phyloP scores from a whole-genome alignment of 2,888 invertebrate genomes.

The Disparrhopalites patrizii region DNA sequence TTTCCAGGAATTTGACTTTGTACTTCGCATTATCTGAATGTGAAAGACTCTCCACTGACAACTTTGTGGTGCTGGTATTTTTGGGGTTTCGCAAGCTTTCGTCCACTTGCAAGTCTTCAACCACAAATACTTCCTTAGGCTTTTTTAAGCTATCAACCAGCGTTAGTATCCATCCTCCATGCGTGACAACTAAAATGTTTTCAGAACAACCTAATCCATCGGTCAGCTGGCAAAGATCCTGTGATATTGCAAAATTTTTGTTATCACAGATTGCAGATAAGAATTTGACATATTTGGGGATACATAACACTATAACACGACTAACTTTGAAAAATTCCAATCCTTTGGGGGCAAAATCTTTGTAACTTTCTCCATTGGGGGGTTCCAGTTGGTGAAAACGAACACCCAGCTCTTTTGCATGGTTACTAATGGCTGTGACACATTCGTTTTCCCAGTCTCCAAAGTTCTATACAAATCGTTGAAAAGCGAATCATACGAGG shows the following conservation, averaged over 20 bases:
- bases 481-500: too few relatives aligned
- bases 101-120: slow-evolving; percentile 31
- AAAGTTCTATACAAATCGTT: slow-evolving; percentile 21
- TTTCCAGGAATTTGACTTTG: slow-evolving; percentile 14
- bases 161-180: slow-evolving; percentile 43
- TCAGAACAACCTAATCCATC: slow-evolving; percentile 28
- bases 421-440: slow-evolving; percentile 7
- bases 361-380: slow-evolving; percentile 13
- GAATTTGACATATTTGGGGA: not conserved
- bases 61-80: slow-evolving; percentile 35
- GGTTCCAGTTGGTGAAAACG: slow-evolving; percentile 16
- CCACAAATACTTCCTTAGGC: slow-evolving; percentile 19
- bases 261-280: not conserved
- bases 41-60: slow-evolving; percentile 29
- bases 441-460: slow-evolving; percentile 28
- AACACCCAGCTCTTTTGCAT: slow-evolving; percentile 12
- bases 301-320: not conserved
- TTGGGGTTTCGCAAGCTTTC: slow-evolving; percentile 26
- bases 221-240: slow-evolving; percentile 37
- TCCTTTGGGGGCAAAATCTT: slow-evolving; percentile 16
- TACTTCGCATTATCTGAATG: not conserved
- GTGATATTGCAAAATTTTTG: not conserved
- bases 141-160: slow-evolving; percentile 36
- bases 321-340: slow-evolving; percentile 21
- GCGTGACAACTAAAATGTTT: slow-evolving; percentile 42